Evolutionary conservation across 2,113 vertebrate genomes (phyloP).

Genomic region (Mus pahari): DNA sequence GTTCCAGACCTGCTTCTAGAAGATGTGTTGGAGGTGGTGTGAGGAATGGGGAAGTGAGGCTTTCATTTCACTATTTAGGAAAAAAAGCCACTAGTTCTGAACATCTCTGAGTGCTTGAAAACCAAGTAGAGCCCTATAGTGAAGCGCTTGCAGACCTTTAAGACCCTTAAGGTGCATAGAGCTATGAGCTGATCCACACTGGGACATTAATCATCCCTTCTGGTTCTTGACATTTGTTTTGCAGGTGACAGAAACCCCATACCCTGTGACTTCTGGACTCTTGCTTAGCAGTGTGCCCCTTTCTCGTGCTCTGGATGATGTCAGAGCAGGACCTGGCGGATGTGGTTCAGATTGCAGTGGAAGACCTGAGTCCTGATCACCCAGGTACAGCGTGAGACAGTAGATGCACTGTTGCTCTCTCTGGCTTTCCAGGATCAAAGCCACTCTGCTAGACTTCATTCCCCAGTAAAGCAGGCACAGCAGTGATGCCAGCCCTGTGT

Average conservation of each 20-base stretch:
- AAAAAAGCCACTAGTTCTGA: too few relatives aligned
- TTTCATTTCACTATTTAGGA: not conserved
- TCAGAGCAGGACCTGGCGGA: slow-evolving; percentile 96
- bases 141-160: not conserved
- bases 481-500: not conserved
- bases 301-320: slow-evolving; percentile 91
- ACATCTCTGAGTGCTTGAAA: not conserved
- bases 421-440: too few relatives aligned
- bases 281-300: not conserved
- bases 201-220: not conserved
- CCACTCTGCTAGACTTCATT: not conserved
- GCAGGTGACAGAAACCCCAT: slow-evolving; percentile 76
- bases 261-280: not conserved
- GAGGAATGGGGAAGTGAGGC: not conserved
- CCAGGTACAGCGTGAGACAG: slow-evolving; percentile 87
- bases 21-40: not conserved
- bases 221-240: slow-evolving; percentile 53
- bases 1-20: not conserved
- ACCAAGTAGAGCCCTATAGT: too few relatives aligned
- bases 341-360: slow-evolving; percentile 98
- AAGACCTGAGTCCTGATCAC: slow-evolving; percentile 93
- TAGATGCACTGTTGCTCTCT: not conserved
- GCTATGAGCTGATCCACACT: not conserved
- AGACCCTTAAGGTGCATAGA: accelerated
- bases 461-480: not conserved